A percentile compares a stretch with the other conserved stretches of the same genome.
phyloP scores from a whole-genome alignment of 2,888 invertebrate genomes.

The Ornithoptera priamus region DNA sequence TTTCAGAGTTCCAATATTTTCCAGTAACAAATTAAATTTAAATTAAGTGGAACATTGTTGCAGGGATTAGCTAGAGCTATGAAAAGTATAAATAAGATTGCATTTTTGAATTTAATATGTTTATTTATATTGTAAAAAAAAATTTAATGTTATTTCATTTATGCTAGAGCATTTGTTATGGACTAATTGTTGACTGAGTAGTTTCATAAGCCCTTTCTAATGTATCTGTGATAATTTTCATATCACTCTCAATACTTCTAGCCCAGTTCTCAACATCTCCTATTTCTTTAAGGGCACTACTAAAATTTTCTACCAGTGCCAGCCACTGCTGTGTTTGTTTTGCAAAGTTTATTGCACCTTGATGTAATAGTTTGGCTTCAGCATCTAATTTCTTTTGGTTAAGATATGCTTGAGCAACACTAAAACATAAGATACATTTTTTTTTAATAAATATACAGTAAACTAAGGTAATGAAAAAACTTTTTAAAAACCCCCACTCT shows the following conservation, averaged over 20 bases:
- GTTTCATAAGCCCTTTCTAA: conserved; percentile 96
- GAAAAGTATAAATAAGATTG: background rate
- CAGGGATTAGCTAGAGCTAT: background rate
- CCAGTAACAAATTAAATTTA: too few relatives aligned
- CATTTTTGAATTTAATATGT: background rate
- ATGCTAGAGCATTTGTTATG: conserved; percentile 36
- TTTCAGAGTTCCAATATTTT: too few relatives aligned
- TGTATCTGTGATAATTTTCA: conserved; percentile 94
- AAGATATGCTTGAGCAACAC: conserved; percentile 98
- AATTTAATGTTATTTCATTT: background rate
- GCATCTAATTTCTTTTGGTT: conserved; percentile 98
- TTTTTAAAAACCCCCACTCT: too few relatives aligned
- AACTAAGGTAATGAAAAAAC: too few relatives aligned
- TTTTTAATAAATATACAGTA: background rate
- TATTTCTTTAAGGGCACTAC: conserved; percentile 94
- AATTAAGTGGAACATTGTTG: too few relatives aligned
- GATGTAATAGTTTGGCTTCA: conserved; percentile 97
- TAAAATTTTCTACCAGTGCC: conserved; percentile 92
- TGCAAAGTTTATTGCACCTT: conserved; percentile 95
- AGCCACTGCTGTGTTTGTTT: conserved; percentile 99
- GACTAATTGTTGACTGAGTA: conserved; percentile 59
- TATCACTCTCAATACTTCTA: conserved; percentile 96
- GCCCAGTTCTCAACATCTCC: conserved; percentile 99
- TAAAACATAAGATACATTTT: conserved; percentile 56
- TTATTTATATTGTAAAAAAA: background rate